phyloP scores from a whole-genome alignment of 1,140 invertebrate genomes.

The Lepidurus arcticus region DNA sequence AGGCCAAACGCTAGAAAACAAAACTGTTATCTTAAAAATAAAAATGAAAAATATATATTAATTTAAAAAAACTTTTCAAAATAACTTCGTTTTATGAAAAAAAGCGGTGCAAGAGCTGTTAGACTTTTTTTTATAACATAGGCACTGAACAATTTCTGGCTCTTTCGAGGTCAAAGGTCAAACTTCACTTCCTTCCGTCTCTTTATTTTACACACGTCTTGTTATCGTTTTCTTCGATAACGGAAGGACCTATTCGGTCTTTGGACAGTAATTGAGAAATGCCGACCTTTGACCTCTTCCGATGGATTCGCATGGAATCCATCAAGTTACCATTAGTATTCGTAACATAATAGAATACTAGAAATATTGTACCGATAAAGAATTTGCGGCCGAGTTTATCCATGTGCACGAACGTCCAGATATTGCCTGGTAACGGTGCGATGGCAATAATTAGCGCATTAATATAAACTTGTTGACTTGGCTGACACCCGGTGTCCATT shows the following conservation, averaged over 20 bases:
- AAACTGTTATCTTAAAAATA: background rate
- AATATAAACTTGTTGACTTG: background rate
- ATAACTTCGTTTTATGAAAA: too few species aligned
- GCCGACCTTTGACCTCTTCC: too few species aligned
- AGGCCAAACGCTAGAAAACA: background rate
- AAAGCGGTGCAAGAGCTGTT: too few species aligned
- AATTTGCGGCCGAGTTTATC: constrained; percentile 10
- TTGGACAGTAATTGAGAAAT: too few species aligned
- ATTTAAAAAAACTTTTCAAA: background rate
- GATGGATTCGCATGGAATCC: background rate
- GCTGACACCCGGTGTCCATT: background rate
- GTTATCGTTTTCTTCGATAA: too few species aligned
- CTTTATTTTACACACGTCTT: too few species aligned
- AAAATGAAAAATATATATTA: background rate
- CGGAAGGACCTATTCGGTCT: too few species aligned
- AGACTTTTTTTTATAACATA: too few species aligned
- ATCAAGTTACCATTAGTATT: background rate
- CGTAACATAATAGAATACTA: background rate
- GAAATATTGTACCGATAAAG: background rate
- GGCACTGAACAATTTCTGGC: too few species aligned
- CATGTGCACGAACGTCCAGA: background rate
- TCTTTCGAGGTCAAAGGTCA: too few species aligned
- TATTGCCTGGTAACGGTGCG: background rate
- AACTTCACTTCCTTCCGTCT: too few species aligned
- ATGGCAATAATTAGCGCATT: background rate